Evolutionary conservation across 2,113 vertebrate genomes (phyloP), one percentile per base, ranked within the genome.

Genomic region (Sebastes schlegelii): DNA sequence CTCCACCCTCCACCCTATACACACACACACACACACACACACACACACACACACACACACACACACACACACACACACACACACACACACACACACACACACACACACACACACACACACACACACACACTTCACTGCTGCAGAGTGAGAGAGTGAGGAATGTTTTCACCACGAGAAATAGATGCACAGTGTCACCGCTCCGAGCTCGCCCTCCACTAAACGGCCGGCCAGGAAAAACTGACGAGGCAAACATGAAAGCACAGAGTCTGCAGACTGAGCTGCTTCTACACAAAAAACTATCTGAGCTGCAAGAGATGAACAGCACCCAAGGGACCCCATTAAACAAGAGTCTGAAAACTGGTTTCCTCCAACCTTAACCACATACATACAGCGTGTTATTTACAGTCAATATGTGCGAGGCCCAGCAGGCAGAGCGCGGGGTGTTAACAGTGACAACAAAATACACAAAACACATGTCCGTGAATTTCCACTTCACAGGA

Each of bases 211-310:
- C 64, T 70, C 19, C 46, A 5, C 45, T 16, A 2, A 46, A 45
- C 21, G 6, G 8, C 13, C 45, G 42, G 69, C 74, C 85, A 83
- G 85, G 88, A 85, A 90, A 89, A 80, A 66, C 42, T 83, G 85
- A 87, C 46, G 21, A 57, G 23, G 21, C 42, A 8, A 74, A 69
- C 51, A 21, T 11, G 46, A 55, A 71, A 52, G 45, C 69, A 4
- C 51, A 1, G 0, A 72, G 62, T 66, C 68, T 70, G 16, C 68
- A 49, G 42, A 58, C 49, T 9, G 54, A 57, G 80, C 61, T 17
- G 62, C 61, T 9, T 55, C 26, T 16, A 42, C 21, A 49, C 5
- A n/a, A 52, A 46, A 8, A 51, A 9, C 34, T 5, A 58, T 6
- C 8, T 10, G 66, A 80, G 46, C 57, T 40, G 21, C 26, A 46